Percentiles rank a stretch among this genome's conserved stretches.
Conservation (phyloP, 2,888 invertebrate genomes). For the Standfussiana lucernea region DNA sequence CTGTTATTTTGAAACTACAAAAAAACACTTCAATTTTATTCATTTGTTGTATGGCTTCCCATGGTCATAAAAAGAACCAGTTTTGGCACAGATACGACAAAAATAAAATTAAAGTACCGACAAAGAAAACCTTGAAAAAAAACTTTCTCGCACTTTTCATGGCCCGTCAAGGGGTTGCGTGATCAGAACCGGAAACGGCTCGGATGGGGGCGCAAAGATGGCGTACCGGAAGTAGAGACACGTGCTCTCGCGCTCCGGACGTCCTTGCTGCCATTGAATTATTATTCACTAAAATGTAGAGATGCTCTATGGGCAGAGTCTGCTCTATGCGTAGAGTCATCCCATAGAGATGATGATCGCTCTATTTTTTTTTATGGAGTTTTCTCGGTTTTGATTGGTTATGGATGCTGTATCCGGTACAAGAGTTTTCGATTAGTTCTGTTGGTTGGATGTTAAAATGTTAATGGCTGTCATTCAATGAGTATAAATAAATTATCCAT, state of each 20-base stretch:
- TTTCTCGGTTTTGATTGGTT: slow-evolving; percentile 57
- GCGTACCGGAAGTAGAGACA: slow-evolving; percentile 88
- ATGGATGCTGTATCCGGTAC: slow-evolving; percentile 63
- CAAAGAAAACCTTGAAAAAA: not conserved
- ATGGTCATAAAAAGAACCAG: not conserved
- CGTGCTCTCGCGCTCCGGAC: slow-evolving; percentile 89
- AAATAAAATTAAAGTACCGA: not conserved
- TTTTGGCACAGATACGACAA: not conserved
- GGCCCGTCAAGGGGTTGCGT: slow-evolving; percentile 87
- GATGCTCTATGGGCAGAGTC: slow-evolving; percentile 20
- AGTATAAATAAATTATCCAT: not conserved
- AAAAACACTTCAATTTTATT: no score
- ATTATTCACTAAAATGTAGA: slow-evolving; percentile 79
- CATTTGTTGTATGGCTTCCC: not conserved
- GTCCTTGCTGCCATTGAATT: slow-evolving; percentile 88
- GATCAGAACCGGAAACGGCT: slow-evolving; percentile 82
- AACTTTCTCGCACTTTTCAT: slow-evolving; percentile 65
- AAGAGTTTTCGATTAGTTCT: slow-evolving; percentile 67
- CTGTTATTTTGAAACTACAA: not conserved
- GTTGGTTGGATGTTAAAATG: not conserved
- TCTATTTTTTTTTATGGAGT: slow-evolving; percentile 46
- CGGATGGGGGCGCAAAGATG: slow-evolving; percentile 86
- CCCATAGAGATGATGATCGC: slow-evolving; percentile 18
- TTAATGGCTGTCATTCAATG: not conserved
- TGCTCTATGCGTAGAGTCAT: not conserved